Conservation (phyloP, 2,888 invertebrate genomes). For the Cinara cedri region DNA sequence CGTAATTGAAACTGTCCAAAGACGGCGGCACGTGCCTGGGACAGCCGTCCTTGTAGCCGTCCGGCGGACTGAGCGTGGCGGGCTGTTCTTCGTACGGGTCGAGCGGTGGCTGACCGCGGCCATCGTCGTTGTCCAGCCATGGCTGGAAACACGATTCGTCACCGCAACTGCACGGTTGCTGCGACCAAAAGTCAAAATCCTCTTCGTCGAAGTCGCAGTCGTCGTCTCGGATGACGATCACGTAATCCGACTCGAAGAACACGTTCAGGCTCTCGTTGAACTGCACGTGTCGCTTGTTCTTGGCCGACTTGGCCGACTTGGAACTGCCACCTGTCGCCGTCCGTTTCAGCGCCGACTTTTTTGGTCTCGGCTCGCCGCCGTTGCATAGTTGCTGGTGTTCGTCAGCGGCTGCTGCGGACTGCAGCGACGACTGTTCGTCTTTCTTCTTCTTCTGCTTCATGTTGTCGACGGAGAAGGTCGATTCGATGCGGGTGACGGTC, state of each 20-base stretch:
- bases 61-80: conserved; percentile 87
- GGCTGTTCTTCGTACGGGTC: conserved; percentile 74
- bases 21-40: conserved; percentile 50
- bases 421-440: conserved; percentile 25
- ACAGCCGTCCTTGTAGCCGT: conserved; percentile 80
- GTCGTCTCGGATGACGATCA: conserved; percentile 87
- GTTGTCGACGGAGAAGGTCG: conserved; percentile 39
- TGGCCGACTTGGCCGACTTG: conserved; percentile 60
- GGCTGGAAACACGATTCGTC: conserved; percentile 67
- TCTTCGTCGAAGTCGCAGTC: conserved; percentile 84
- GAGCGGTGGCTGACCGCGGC: conserved; percentile 63
- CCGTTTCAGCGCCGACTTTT: conserved; percentile 60
- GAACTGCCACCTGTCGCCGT: conserved; percentile 58
- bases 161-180: conserved; percentile 74
- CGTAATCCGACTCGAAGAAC: conserved; percentile 91
- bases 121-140: conserved; percentile 62
- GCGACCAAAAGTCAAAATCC: conserved; percentile 61
- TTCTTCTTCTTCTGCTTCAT: conserved; percentile 59
- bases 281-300: conserved; percentile 79
- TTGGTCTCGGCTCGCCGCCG: conserved; percentile 58
- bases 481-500: background rate
- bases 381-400: conserved; percentile 57
- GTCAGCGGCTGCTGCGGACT: conserved; percentile 50
- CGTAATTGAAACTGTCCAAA: conserved; percentile 25
- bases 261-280: conserved; percentile 89